phyloP scores from a whole-genome alignment of 2,888 invertebrate genomes.

The Thymelicus acteon region DNA sequence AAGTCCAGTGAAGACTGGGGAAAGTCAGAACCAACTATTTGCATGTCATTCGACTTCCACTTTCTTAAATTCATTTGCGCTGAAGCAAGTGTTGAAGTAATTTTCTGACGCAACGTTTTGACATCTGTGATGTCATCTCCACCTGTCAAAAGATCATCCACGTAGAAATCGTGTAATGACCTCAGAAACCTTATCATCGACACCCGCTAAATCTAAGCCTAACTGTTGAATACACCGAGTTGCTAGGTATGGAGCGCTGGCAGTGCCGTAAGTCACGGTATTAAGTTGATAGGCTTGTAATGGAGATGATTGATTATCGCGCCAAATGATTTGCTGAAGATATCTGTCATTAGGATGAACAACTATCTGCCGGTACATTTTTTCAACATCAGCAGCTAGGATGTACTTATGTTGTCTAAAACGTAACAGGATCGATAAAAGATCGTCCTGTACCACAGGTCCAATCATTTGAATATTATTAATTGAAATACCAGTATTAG shows the following conservation, averaged over 20 bases:
- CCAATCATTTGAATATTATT: slow-evolving; percentile 3
- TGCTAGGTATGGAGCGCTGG: background rate
- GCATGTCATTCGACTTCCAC: no score
- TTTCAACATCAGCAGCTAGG: background rate
- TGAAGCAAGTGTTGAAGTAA: background rate
- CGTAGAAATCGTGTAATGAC: no score
- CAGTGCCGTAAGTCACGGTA: no score
- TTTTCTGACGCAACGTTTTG: background rate
- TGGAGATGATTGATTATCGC: background rate
- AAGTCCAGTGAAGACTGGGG: no score
- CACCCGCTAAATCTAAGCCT: no score
- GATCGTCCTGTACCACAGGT: slow-evolving; percentile 3
- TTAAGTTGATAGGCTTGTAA: background rate
- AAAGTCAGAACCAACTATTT: no score
- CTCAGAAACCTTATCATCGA: no score
- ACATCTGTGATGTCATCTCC: background rate
- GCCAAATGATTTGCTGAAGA: slow-evolving; percentile 14
- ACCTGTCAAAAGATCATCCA: no score
- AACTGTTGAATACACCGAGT: no score
- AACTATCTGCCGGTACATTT: background rate
- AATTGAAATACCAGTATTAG: slow-evolving; percentile 2
- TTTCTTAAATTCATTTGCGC: background rate
- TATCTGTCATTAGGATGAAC: background rate
- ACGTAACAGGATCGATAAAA: slow-evolving; percentile 5
- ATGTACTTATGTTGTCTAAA: slow-evolving; percentile 7